Evolutionary conservation across 2,113 vertebrate genomes (phyloP).

Genomic region (Phalacrocorax aristotelis): DNA sequence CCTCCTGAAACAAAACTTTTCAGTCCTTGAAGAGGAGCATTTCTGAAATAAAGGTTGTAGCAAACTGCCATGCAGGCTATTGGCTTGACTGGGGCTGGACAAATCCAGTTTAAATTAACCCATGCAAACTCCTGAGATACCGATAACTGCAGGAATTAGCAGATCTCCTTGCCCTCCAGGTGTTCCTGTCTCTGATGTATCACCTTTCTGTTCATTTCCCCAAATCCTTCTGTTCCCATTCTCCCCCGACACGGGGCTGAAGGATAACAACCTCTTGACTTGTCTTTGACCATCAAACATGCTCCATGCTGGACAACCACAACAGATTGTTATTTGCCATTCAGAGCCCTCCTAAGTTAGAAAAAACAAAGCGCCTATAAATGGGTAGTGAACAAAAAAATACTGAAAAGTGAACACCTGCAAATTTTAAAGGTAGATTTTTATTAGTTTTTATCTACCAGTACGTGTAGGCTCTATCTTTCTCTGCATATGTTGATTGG

Average conservation of each 20-base stretch:
- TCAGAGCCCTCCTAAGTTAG: neutral
- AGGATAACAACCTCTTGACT: neutral
- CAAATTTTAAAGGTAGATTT: neutral
- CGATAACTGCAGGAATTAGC: neutral
- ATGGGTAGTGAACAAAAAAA: neutral
- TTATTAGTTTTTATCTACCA: neutral
- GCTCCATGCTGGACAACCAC: neutral
- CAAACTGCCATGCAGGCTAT: neutral
- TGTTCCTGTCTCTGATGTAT: neutral
- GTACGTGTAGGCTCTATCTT: neutral
- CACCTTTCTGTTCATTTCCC: neutral
- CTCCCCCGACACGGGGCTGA: neutral
- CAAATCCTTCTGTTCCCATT: neutral
- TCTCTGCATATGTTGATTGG: neutral
- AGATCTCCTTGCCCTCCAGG: neutral
- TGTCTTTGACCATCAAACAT: neutral
- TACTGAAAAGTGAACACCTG: neutral
- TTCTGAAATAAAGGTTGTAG: neutral
- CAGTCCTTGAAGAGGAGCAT: neutral
- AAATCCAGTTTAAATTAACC: neutral
- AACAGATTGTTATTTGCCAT: accelerated
- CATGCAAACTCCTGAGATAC: neutral
- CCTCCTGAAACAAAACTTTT: neutral
- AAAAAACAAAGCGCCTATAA: neutral
- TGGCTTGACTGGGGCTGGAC: neutral